Evolutionary conservation across 2,888 invertebrate genomes (phyloP), one percentile per base, ranked within the genome.

Genomic region (Drosophila meridiana): DNA sequence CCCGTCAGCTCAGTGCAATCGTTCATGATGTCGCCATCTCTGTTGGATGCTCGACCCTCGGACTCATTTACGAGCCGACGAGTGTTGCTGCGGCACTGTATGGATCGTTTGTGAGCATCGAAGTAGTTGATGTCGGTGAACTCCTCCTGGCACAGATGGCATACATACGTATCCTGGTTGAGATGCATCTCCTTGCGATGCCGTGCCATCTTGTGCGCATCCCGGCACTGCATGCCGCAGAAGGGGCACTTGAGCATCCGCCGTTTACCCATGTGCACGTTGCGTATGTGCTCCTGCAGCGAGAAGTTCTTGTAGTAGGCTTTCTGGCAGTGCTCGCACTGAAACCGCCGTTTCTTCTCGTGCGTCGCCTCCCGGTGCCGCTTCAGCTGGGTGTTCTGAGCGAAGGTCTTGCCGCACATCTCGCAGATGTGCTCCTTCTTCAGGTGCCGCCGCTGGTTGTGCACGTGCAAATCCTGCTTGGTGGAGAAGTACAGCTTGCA

Each of bases 241-340:
- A 92, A 92, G 0, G 92, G 92, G 11, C 92, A 92, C 32, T 88
- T 87, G 0, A 92, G 75, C 85, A 92, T 92, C 2, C 92, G 83
- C 0, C 92, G 76, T 62, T 91, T 86, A 36, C 92, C 92, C 90
- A 90, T 89, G 59, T 92, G 92, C 2, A 92, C 92, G 14, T 90
- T 91, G 4, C 92, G 87, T 20, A 92, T 87, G 66, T 92, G 92
- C 76, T 92, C 92, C 64, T 92, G 89, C 30, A 92, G 77, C 8
- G 92, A 90, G 48, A 92, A 92, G 34, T 92, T 91, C 64, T 92
- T 91, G 36, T 92, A 92, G 60, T 92, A 92, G 0, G 92, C 91
- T 69, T 92, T 92, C 53, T 90, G 88, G 48, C 92, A 92, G 45
- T 83, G 78, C 1, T 75, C 69, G 50, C 92, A 92, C 58, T 89